Percentiles rank a stretch among this genome's conserved stretches.
phyloP scores from a whole-genome alignment of 1,140 invertebrate genomes.

The Lepidostoma basale region DNA sequence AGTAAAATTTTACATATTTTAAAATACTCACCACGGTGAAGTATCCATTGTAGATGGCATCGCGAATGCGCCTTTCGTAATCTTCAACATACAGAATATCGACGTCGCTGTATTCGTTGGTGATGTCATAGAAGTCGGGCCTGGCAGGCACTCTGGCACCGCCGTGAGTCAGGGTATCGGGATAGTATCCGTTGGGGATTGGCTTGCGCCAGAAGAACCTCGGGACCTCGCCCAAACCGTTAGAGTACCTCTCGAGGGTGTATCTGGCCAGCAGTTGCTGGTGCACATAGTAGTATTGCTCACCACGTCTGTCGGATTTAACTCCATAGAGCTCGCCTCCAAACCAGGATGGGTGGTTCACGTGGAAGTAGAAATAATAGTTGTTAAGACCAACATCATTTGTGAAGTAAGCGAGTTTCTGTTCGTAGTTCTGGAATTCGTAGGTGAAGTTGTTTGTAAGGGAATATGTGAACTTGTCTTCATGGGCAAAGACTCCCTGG shows the following conservation, averaged over 20 bases:
- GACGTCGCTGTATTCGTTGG: constrained; percentile 61
- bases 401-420: no score
- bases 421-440: no score
- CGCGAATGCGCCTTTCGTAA: constrained; percentile 66
- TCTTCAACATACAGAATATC: constrained; percentile 57
- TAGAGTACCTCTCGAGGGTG: constrained; percentile 72
- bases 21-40: constrained; percentile 52
- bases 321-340: constrained; percentile 58
- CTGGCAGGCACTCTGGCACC: no score
- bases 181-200: no score
- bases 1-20: background rate
- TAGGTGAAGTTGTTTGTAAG: no score
- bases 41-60: constrained; percentile 69
- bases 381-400: no score
- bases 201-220: no score
- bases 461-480: constrained; percentile 53
- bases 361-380: no score
- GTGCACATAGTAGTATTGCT: constrained; percentile 65
- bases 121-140: no score
- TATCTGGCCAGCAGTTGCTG: constrained; percentile 68
- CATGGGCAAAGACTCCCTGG: constrained; percentile 61
- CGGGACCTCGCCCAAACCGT: no score
- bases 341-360: constrained; percentile 69
- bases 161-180: no score
- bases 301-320: constrained; percentile 66